Base-by-base conservation (phyloP, 1,140 invertebrate genomes). In the Nasonia giraulti region DNA sequence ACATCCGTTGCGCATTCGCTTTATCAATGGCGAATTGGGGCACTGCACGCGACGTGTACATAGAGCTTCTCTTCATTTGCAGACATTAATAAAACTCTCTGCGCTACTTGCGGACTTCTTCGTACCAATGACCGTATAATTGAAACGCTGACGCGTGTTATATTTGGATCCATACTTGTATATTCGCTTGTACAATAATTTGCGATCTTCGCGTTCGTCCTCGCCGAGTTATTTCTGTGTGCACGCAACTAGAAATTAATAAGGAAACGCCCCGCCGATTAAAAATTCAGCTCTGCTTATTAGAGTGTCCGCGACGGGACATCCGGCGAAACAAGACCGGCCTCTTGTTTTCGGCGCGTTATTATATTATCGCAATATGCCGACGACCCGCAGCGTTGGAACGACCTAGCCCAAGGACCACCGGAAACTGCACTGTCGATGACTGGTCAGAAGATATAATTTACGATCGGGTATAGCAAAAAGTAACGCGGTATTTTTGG, bases 1-100 rank as follows among this genome's bases (percentile, higher is more conserved):
- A 62, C 77, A 79, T 79, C 55, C 77, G 77, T 79, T 37, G 77
- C 55, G 20, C 74, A 27, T 50, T 76, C 40, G 3, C 44, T 76
- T 76, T 76, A 76, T 76, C 44, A 76, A 50, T 50, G 74, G 74
- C 33, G 20, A 76, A 76, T 76, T 76, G 44, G 74, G 44, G 2
- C 40, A 76, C 37, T 14, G 44, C 37, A 27, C 44, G 20, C 55
- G n/a, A 10, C n/a, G 23, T 40, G 47, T 50, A n/a, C 23, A 17
- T 62, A n/a, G 3, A n/a, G 55, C 55, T 62, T n/a, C 55, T 33
- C 55, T 33, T 79, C 77, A 31, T 66, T 79, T 50, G 77, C 77
- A 68, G 1, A 17, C 37, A 50, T 76, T 76, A 50, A 44, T 47
- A 50, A 47, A 23, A 47, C 44, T 50, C 44, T 50, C 33, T 10